phyloP scores from a whole-genome alignment of 2,113 vertebrate genomes.

The Stigmatopora nigra region DNA sequence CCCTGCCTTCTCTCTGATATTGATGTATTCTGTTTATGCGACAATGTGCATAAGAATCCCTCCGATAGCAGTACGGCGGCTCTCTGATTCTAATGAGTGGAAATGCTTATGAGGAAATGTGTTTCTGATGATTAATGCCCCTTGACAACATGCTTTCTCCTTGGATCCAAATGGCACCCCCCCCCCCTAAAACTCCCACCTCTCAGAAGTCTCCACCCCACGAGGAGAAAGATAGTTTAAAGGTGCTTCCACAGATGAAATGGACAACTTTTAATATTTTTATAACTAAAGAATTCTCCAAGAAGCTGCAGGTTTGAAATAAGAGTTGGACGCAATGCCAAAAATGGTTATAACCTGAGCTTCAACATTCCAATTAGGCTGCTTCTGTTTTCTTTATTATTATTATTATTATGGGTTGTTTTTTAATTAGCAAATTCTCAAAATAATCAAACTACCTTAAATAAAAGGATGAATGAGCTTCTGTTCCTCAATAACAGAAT shows the following conservation, averaged over 20 bases:
- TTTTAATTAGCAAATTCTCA: no score
- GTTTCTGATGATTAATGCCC: conserved; percentile 68
- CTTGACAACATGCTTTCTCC: conserved; percentile 69
- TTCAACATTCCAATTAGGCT: no score
- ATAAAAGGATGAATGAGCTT: no score
- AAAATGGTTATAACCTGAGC: no score
- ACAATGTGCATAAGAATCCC: conserved; percentile 39
- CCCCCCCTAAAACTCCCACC: conserved; percentile 13
- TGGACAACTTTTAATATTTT: conserved; percentile 4
- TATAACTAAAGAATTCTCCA: conserved; percentile 5
- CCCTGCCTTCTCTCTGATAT: conserved; percentile 51
- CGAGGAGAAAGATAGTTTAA: conserved; percentile 35
- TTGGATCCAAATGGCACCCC: conserved; percentile 48
- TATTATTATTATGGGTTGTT: no score
- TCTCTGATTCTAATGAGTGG: conserved; percentile 64
- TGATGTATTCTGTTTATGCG: conserved; percentile 62
- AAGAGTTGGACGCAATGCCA: no score
- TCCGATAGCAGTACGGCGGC: conserved; percentile 49
- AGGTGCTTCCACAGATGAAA: conserved; percentile 23
- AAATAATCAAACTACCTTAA: no score
- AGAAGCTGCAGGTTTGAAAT: not conserved
- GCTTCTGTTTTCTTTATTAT: no score
- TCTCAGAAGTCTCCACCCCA: conserved; percentile 39
- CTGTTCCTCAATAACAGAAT: no score
- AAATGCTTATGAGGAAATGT: conserved; percentile 70